Percentiles rank a stretch among this genome's conserved stretches.
phyloP scores from a whole-genome alignment of 2,888 invertebrate genomes.

The Microctonus brassicae region DNA sequence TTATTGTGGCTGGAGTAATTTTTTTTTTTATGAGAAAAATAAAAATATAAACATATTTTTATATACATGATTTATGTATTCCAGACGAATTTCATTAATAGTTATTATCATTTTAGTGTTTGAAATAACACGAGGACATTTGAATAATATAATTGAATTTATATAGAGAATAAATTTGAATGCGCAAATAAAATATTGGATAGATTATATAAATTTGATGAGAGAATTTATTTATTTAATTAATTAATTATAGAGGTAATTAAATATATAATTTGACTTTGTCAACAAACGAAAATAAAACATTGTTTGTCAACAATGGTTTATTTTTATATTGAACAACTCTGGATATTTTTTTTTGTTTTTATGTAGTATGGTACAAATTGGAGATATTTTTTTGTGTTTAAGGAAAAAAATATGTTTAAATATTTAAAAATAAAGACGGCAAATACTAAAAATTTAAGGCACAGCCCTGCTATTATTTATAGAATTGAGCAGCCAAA shows the following conservation, averaged over 20 bases:
- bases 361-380: background rate
- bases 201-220: no score
- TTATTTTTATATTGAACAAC: background rate
- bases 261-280: background rate
- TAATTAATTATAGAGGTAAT: background rate
- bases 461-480: slow-evolving; percentile 62
- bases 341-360: no score
- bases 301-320: background rate
- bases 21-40: background rate
- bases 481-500: slow-evolving; percentile 60
- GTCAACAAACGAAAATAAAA: background rate
- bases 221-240: background rate
- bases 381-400: no score
- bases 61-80: background rate
- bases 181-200: background rate
- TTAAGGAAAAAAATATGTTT: background rate
- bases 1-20: slow-evolving; percentile 20
- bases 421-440: slow-evolving; percentile 42
- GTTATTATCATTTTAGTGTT: no score
- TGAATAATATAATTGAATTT: background rate
- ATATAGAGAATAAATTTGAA: background rate
- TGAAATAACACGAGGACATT: no score
- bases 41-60: background rate
- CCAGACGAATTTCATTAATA: no score
- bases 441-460: slow-evolving; percentile 55